Conservation (phyloP, 2,888 invertebrate species). For the Colostygia pectinataria region DNA sequence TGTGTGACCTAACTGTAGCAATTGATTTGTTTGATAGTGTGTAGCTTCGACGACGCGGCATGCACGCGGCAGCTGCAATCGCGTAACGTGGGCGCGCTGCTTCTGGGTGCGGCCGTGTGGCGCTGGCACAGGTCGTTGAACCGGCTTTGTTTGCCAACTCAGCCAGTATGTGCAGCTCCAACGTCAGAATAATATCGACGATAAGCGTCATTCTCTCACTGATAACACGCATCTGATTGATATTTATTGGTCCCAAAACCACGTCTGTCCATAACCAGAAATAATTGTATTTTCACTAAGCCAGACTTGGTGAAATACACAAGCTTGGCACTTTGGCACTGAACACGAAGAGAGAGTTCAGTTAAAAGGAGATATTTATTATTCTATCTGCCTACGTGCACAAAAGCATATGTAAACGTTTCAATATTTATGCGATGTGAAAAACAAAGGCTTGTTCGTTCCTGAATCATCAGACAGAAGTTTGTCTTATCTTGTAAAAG, state of each 20-base stretch:
- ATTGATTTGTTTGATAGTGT: conserved; percentile 13
- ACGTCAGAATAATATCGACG: conserved; percentile 66
- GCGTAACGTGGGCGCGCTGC: conserved; percentile 52
- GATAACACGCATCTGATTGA: conserved; percentile 30
- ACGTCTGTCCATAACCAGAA: not conserved
- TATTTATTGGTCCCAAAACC: not conserved
- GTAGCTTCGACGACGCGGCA: conserved; percentile 24
- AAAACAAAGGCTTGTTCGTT: conserved; percentile 27
- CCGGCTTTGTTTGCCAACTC: conserved; percentile 83
- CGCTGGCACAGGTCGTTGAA: conserved; percentile 63
- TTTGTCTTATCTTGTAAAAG: conserved; percentile 10
- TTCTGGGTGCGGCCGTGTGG: conserved; percentile 67
- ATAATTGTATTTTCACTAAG: not conserved
- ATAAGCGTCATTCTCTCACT: conserved; percentile 47
- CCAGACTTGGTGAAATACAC: conserved; percentile 58
- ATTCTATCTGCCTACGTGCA: conserved; percentile 15
- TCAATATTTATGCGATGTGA: conserved; percentile 15
- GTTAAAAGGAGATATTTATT: conserved; percentile 14
- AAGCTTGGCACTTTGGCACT: conserved; percentile 41
- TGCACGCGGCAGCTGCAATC: conserved; percentile 31
- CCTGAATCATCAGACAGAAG: conserved; percentile 13
- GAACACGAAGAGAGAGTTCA: conserved; percentile 61
- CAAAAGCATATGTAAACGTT: conserved; percentile 17
- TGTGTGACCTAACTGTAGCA: not conserved
- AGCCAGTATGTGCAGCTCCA: conserved; percentile 71